Evolutionary conservation across 2,888 invertebrate genomes (phyloP), one percentile per base, ranked within the genome.

Genomic region (Beris chalybata): DNA sequence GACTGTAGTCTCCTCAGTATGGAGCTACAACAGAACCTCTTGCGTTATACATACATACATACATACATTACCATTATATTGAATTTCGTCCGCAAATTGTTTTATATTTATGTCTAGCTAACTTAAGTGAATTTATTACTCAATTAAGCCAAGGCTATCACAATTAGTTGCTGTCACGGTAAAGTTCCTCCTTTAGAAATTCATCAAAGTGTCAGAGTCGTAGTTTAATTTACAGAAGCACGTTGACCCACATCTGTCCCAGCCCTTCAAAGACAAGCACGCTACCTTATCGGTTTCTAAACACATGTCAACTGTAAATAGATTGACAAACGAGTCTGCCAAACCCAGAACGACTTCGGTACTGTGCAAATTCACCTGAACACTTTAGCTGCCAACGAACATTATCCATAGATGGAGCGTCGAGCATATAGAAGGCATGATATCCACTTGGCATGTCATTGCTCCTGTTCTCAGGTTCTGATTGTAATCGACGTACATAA

Each of bases 291-390:
- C 55, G 55, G 55, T 56, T 15, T 56, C 55, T 11, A 38, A 43
- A 56, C 55, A 56, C 55, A 56, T 56, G 55, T 56, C 55, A 56
- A 56, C 55, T 56, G 38, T 38, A 56, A 56, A 56, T 56, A 43
- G 55, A 56, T 56, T 56, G 55, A 56, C 38, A 43, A 56, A 56
- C 38, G 55, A 43, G 55, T 31, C n/a, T 30, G 43, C 55, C 55
- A 56, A 56, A 13, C 55, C 55, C 15, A 30, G 11, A 50, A 15
- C 15, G 50, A 47, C 15, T 12, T 13, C 15, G 48, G 5, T 48
- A 22, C 5, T 12, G 50, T 50, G 29, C 50, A 50, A 13, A 48
- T 15, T 48, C 48, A 48, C 48, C n/a, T 15, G 48, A 13, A 12
- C n/a, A 9, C 9, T 3, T 38, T 9, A 38, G 38, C 38, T 38